A percentile compares a stretch with the other conserved stretches of the same genome.
phyloP scores from a whole-genome alignment of 2,797 vertebrate species.

The Antennarius maculatus region DNA sequence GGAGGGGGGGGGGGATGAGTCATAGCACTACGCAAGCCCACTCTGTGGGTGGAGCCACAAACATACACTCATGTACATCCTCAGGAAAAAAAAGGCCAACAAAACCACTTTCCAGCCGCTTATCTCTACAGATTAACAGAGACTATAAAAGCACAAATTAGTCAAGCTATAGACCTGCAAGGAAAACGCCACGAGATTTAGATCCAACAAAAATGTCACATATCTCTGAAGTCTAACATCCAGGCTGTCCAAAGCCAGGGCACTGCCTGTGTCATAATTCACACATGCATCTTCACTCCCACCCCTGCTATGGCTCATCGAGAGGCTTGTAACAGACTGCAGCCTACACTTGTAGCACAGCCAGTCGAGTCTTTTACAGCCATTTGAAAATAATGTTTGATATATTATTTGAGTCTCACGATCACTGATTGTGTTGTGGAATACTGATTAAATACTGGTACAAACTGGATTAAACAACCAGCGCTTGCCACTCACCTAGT shows the following conservation, averaged over 20 bases:
- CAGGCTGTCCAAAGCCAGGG: constrained; percentile 47
- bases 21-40: constrained; percentile 79
- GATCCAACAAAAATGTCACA: constrained; percentile 1
- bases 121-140: constrained; percentile 1
- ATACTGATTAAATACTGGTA: neutral
- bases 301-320: constrained; percentile 74
- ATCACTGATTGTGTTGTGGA: neutral
- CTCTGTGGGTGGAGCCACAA: constrained; percentile 79
- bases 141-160: constrained; percentile 17
- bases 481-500: neutral
- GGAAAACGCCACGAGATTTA: neutral
- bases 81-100: constrained; percentile 59
- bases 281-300: constrained; percentile 75
- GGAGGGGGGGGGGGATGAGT: constrained; percentile 71
- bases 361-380: constrained; percentile 62
- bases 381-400: constrained; percentile 34
- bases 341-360: constrained; percentile 66
- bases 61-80: constrained; percentile 66
- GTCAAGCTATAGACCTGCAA: constrained; percentile 5
- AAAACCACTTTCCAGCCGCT: constrained; percentile 41
- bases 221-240: constrained; percentile 38
- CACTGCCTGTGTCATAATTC: constrained; percentile 67
- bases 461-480: constrained; percentile 21
- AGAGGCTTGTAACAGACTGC: constrained; percentile 58
- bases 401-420: constrained; percentile 5